Percentiles rank a stretch among this genome's conserved stretches.
These are phyloP conservation scores for Microctenopoma lineatum DNA, from an alignment of 2,797 vertebrate species.

Conservation along the genomic window DNA sequence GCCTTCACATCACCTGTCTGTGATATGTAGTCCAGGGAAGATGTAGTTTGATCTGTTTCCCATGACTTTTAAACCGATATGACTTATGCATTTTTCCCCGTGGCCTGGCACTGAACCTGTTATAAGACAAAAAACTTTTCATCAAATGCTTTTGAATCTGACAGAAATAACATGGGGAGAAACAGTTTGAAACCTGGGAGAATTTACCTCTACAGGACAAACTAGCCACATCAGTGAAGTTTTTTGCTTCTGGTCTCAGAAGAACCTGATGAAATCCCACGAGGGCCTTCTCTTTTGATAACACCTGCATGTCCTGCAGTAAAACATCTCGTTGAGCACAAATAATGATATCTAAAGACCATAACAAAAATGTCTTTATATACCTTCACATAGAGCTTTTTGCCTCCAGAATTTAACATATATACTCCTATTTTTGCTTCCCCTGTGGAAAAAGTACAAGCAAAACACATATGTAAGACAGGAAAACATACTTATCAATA, in stretches of 20 bases:
- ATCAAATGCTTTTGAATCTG: neutral
- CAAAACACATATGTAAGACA: neutral
- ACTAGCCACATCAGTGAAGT: conserved; percentile 92
- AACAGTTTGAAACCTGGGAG: neutral
- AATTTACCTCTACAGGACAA: conserved; percentile 90
- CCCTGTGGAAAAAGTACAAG: conserved; percentile 74
- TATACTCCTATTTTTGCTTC: conserved; percentile 89
- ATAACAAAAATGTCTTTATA: conserved; percentile 31
- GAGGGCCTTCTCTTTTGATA: conserved; percentile 84
- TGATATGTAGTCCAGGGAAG: conserved; percentile 84
- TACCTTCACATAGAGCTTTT: conserved; percentile 92
- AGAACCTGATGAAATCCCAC: conserved; percentile 88
- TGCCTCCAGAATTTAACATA: conserved; percentile 92
- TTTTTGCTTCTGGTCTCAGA: conserved; percentile 87
- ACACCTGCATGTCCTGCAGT: conserved; percentile 87
- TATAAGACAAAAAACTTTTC: conserved; percentile 4
- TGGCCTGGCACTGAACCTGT: conserved; percentile 82
- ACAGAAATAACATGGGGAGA: neutral
- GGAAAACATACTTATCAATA: neutral
- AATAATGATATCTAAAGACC: neutral
- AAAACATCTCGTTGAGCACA: conserved; percentile 11
- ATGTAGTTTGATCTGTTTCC: conserved; percentile 79
- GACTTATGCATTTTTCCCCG: conserved; percentile 77
- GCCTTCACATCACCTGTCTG: conserved; percentile 82
- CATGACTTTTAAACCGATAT: conserved; percentile 74